Evolutionary conservation across 2,797 vertebrate genomes (phyloP), one percentile per base, ranked within the genome.

Genomic region (Sibirionetta formosa): DNA sequence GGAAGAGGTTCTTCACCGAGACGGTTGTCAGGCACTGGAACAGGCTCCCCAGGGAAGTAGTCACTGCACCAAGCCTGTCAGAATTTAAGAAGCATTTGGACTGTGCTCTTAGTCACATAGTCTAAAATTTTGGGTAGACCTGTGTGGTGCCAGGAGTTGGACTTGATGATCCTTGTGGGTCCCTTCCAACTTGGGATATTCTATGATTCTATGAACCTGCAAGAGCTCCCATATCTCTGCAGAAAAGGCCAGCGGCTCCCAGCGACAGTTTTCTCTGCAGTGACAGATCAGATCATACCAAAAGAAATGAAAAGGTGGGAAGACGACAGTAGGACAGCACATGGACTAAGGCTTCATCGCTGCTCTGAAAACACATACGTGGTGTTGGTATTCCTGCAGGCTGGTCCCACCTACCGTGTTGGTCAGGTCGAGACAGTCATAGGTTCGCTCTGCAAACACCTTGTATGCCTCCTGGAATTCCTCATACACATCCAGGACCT

Each of bases 381-480:
- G 6, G 22, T 51, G 29, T 18, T 53, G 58, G 24, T 4, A 1
- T 14, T 36, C 10, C 53, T 3, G 0, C 3, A 18, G 51, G 46
- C 31, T 11, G 42, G 15, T 31, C 6, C 84, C 56, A 95, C 97
- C 61, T 97, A 99, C 99, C 99, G 0, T 64, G 66, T 97, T 99
- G 82, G 81, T 93, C 58, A 98, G 96, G 60, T 99, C 98, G 90
- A 99, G 96, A 88, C 98, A 99, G 97, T 99, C 86, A 3, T 98
- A 98, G 11, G 98, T 96, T 51, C 96, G 97, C 76, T 99, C 99
- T 44, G 98, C 97, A 92, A 99, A 98, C 29, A 95, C 54, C 94
- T 96, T 98, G 96, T 96, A 99, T 0, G 72, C 89, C 38, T 99
- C 99, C 76, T 98, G 96, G 86, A 99, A 99, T 78, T 99, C 98